phyloP scores from a whole-genome alignment of 2,888 invertebrate species.

The Timema podura region DNA sequence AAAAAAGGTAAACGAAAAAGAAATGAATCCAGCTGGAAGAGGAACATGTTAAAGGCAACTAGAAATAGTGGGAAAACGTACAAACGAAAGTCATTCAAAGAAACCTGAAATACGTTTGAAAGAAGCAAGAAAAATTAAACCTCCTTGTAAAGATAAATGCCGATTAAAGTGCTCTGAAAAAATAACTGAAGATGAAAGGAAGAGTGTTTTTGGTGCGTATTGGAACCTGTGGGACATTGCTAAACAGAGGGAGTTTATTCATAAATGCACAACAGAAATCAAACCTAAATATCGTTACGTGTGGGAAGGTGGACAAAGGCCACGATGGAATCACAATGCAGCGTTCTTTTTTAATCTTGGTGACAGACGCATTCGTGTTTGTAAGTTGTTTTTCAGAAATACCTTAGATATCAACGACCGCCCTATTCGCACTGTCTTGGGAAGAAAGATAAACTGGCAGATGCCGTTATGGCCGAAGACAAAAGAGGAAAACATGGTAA shows the following conservation, averaged over 20 bases:
- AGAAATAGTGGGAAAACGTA: neutral
- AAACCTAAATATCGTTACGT: slow-evolving; percentile 5
- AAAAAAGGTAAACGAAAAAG: slow-evolving; percentile 7
- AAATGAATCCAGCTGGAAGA: neutral
- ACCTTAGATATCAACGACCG: slow-evolving; percentile 1
- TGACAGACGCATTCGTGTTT: too few relatives aligned
- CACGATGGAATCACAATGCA: neutral
- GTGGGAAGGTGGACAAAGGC: slow-evolving; percentile 7
- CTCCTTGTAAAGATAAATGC: neutral
- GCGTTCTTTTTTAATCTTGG: neutral
- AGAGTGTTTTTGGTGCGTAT: neutral
- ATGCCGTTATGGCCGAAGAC: neutral
- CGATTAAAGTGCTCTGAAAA: slow-evolving; percentile 3
- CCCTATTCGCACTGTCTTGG: slow-evolving; percentile 3
- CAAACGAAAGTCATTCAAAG: neutral
- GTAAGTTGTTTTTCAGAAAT: neutral
- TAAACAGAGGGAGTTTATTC: neutral
- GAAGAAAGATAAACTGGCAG: too few relatives aligned
- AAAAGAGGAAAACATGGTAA: neutral
- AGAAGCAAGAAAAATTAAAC: neutral
- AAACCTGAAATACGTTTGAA: neutral
- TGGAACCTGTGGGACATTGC: neutral
- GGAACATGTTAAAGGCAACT: neutral
- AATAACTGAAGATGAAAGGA: slow-evolving; percentile 1
- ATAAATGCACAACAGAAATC: neutral